Evolutionary conservation across 37 sponge, comb jelly and placozoan genomes (phyloP).

Genomic region (Spongilla lacustris): DNA sequence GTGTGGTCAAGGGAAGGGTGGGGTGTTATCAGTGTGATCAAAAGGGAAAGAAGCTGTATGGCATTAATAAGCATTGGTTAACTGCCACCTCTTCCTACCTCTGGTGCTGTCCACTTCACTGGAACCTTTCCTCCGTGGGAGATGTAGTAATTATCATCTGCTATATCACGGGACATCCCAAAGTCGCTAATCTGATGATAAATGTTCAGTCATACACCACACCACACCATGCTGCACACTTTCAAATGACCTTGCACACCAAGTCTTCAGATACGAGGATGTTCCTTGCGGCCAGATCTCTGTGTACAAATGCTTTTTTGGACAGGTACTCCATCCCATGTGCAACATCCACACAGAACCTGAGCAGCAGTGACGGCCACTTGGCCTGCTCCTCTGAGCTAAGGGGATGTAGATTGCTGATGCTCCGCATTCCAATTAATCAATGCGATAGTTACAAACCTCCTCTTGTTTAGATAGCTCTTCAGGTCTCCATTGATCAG

Average conservation of each 20-base stretch:
- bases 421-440: neutral
- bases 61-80: no score
- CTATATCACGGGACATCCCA: conserved; percentile 42
- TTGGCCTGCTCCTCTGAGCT: neutral
- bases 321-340: conserved; percentile 39
- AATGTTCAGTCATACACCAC: no score
- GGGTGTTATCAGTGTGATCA: no score
- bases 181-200: conserved; percentile 67
- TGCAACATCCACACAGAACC: conserved; percentile 22
- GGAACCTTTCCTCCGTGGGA: conserved; percentile 25
- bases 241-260: conserved; percentile 54
- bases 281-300: conserved; percentile 65
- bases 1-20: no score
- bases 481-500: neutral
- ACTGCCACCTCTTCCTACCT: conserved; percentile 24
- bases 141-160: conserved; percentile 7
- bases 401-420: no score
- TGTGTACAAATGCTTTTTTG: conserved; percentile 50
- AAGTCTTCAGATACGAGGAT: conserved; percentile 16
- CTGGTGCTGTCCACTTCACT: conserved; percentile 60
- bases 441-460: no score
- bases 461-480: neutral
- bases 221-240: no score
- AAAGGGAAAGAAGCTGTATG: no score
- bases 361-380: conserved; percentile 17